Base-by-base conservation (phyloP, 2,888 invertebrate species). In the Drosophila incognita region DNA sequence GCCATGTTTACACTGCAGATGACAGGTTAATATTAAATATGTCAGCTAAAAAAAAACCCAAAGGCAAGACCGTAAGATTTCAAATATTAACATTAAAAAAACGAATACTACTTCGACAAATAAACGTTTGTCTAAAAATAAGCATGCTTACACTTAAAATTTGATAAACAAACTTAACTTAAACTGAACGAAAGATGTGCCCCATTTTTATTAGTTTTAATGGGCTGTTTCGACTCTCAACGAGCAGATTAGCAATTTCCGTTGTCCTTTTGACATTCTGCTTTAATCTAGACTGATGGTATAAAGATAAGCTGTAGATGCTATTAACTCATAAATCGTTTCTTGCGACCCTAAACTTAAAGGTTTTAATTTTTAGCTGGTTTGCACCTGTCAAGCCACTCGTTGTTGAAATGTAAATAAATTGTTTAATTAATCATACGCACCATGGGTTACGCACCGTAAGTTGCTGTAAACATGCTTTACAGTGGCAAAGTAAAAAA, bases 351-450 rank as follows among this genome's bases (percentile, higher is more conserved):
- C 54, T 18, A 11, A 24, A 10, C 24, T 27, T 18, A 36, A 54
- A 27, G 4, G 18, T 36, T 36, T 11, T 4, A 0, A 42, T n/a
- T n/a, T 11, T 42, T 42, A 46, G 11, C 21, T 40, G 40, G 2
- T 15, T 10, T 5, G 8, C 29, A 40, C 29, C 38, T 29, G 3
- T 40, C 36, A n/a, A 40, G 29, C 4, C 5, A 8, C n/a, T 15
- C 29, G n/a, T n/a, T 24, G n/a, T n/a, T 33, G 8, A 21, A 27
- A 24, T 27, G 35, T 7, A 8, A 27, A 18, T 33, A 56, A 38
- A 46, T 38, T 40, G 29, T 36, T n/a, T 31, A 48, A 76, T 76
- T 64, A 63, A 62, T 75, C 62, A 79, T 48, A 59, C 53, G 42
- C 58, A 40, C 53, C 21, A 15, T 35, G 42, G 18, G 15, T 5